Conservation (phyloP, 1,140 invertebrate genomes). For the Plectus sambesii region DNA sequence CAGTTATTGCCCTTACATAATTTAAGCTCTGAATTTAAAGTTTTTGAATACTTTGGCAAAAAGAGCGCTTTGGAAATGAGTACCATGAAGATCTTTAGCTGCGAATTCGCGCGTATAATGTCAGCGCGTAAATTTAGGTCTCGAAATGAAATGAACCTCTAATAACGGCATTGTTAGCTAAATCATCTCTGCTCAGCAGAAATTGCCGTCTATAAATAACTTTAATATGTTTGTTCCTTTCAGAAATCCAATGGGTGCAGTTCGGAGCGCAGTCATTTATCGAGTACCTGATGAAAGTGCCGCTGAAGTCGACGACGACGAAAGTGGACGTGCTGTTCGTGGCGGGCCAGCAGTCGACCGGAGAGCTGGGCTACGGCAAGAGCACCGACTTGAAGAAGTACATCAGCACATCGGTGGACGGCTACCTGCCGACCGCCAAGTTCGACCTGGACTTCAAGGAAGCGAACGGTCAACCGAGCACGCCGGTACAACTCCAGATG, state of each 20-base stretch:
- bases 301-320: slow-evolving; percentile 9
- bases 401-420: slow-evolving; percentile 15
- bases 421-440: slow-evolving; percentile 18
- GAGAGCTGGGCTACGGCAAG: slow-evolving; percentile 6
- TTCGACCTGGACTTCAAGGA: slow-evolving; percentile 30
- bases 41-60: too few species aligned
- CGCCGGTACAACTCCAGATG: slow-evolving; percentile 16
- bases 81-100: too few species aligned
- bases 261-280: slow-evolving; percentile 30
- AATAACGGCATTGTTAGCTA: too few species aligned
- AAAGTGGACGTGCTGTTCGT: slow-evolving; percentile 23
- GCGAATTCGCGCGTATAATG: too few species aligned
- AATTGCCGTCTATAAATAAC: too few species aligned
- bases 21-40: too few species aligned
- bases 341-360: slow-evolving; percentile 19
- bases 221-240: too few species aligned
- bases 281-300: slow-evolving; percentile 16
- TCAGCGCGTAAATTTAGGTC: too few species aligned
- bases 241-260: slow-evolving; percentile 35
- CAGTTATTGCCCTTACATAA: neutral
- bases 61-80: too few species aligned
- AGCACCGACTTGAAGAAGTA: slow-evolving; percentile 13
- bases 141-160: too few species aligned
- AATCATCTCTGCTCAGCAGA: too few species aligned
- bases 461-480: slow-evolving; percentile 1